Conservation (phyloP, 2,888 invertebrate genomes). For the Platerodrilus igneus region DNA sequence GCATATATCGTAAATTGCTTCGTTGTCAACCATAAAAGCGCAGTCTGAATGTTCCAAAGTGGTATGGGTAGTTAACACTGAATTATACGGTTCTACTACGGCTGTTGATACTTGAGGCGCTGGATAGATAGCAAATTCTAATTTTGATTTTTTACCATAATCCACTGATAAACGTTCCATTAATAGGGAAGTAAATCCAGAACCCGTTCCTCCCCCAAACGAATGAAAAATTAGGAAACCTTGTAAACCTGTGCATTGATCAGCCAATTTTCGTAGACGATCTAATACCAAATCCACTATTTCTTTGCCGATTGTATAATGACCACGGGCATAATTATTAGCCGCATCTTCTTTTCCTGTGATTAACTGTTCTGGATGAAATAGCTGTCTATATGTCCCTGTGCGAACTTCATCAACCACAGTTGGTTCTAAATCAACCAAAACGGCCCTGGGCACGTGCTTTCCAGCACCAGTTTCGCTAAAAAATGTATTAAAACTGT, state of each 20-base stretch:
- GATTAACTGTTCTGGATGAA: slow-evolving; percentile 77
- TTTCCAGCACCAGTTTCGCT: slow-evolving; percentile 74
- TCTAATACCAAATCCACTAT: slow-evolving; percentile 64
- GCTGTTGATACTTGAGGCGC: slow-evolving; percentile 38
- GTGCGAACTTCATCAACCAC: slow-evolving; percentile 67
- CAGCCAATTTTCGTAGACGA: slow-evolving; percentile 62
- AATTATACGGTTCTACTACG: slow-evolving; percentile 60
- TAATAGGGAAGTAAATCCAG: slow-evolving; percentile 61
- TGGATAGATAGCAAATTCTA: slow-evolving; percentile 41
- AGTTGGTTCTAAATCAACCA: slow-evolving; percentile 79
- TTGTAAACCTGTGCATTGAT: slow-evolving; percentile 55
- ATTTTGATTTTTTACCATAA: slow-evolving; percentile 14
- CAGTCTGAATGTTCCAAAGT: slow-evolving; percentile 58
- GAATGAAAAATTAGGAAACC: slow-evolving; percentile 63
- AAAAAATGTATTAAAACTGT: slow-evolving; percentile 63
- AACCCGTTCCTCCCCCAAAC: slow-evolving; percentile 59
- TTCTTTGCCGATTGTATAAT: slow-evolving; percentile 74
- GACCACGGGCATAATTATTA: slow-evolving; percentile 80
- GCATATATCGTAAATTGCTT: slow-evolving; percentile 53
- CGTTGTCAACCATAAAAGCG: slow-evolving; percentile 54
- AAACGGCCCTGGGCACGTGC: slow-evolving; percentile 76
- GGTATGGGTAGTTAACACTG: slow-evolving; percentile 60
- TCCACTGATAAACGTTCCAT: slow-evolving; percentile 19
- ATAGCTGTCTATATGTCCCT: slow-evolving; percentile 64
- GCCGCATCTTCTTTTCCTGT: slow-evolving; percentile 82